Evolutionary conservation across 2,888 invertebrate genomes (phyloP).

Genomic region (Dione juno): DNA sequence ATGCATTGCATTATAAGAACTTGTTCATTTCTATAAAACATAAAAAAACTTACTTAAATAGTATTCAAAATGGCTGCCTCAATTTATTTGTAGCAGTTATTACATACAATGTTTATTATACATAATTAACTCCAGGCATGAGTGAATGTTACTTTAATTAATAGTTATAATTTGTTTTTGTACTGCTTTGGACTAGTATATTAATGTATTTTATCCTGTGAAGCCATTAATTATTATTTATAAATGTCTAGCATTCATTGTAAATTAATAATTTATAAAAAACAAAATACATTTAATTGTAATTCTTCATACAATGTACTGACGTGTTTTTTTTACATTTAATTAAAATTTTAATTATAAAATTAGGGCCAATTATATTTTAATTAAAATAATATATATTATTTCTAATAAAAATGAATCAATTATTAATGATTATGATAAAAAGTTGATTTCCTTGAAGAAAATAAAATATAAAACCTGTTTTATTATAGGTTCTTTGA

Average conservation of each 20-base stretch:
- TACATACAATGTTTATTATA: conserved; percentile 29
- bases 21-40: conserved; percentile 22
- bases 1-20: conserved; percentile 16
- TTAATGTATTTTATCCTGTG: conserved; percentile 16
- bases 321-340: neutral
- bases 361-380: conserved; percentile 9
- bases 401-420: conserved; percentile 1
- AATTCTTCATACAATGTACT: neutral
- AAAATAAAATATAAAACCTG: conserved; percentile 17
- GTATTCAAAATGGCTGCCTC: conserved; percentile 35
- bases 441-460: conserved; percentile 19
- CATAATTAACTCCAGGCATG: conserved; percentile 24
- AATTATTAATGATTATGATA: conserved; percentile 1
- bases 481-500: conserved; percentile 6
- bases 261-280: conserved; percentile 5
- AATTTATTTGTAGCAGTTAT: conserved; percentile 30
- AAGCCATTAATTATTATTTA: conserved; percentile 9
- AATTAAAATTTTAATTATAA: neutral
- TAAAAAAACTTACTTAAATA: conserved; percentile 25
- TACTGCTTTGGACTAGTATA: conserved; percentile 12
- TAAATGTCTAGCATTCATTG: conserved; percentile 3
- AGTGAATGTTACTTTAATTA: conserved; percentile 28
- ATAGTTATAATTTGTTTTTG: conserved; percentile 28
- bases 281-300: neutral
- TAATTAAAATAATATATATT: conserved; percentile 1